These are phyloP conservation scores for Chloroceryle amazona DNA, from an alignment of 2,797 vertebrate species.

Conservation along the genomic window DNA sequence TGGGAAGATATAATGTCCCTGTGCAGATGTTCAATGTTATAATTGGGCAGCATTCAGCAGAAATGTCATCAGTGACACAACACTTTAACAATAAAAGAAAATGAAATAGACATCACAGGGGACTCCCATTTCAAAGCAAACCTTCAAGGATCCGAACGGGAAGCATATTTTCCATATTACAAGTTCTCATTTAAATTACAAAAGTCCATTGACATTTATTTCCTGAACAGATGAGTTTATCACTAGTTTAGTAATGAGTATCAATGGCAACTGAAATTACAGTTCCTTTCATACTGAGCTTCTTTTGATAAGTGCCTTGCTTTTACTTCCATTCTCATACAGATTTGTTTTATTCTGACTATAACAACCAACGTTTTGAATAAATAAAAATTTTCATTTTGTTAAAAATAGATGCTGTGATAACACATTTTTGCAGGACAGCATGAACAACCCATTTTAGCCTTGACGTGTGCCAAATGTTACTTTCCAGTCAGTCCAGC, in stretches of 20 bases:
- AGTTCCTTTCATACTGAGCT: constrained; percentile 45
- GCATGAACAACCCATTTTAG: not conserved
- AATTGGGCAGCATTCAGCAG: constrained; percentile 59
- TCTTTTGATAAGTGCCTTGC: constrained; percentile 58
- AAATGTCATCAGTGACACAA: constrained; percentile 59
- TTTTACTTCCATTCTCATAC: not conserved
- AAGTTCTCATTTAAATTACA: constrained; percentile 77
- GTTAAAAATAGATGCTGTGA: not conserved
- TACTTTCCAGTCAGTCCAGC: not conserved
- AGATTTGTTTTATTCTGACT: not conserved
- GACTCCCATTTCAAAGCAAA: constrained; percentile 74
- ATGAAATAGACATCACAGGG: constrained; percentile 55
- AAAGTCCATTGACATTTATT: constrained; percentile 63
- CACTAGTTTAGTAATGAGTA: constrained; percentile 54
- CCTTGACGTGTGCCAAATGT: not conserved
- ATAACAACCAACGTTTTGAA: not conserved
- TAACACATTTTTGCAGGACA: not conserved
- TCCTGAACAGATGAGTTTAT: constrained; percentile 70
- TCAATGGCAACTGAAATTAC: constrained; percentile 64
- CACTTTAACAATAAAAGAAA: constrained; percentile 55
- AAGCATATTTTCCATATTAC: constrained; percentile 65
- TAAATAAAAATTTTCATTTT: not conserved
- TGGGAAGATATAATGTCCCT: not conserved
- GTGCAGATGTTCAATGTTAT: constrained; percentile 49
- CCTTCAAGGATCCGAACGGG: constrained; percentile 60